phyloP scores from a whole-genome alignment of 2,113 vertebrate species.

The Oenanthe oenanthe region DNA sequence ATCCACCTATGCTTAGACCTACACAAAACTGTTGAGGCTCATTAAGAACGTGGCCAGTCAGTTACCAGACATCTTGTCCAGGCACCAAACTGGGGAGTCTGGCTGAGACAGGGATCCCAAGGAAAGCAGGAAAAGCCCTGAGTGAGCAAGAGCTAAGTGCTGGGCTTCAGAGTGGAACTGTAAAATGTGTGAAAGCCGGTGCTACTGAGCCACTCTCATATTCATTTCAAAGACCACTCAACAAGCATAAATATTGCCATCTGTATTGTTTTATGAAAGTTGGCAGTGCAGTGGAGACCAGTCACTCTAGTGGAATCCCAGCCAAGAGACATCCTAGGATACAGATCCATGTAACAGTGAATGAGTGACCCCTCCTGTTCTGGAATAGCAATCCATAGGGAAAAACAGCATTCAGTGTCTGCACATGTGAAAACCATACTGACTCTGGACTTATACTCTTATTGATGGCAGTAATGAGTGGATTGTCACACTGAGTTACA shows the following conservation, averaged over 20 bases:
- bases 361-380: neutral
- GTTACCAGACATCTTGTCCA: neutral
- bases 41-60: neutral
- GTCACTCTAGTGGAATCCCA: neutral
- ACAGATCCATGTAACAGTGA: neutral
- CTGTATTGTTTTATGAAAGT: slow-evolving; percentile 32
- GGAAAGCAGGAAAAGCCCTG: neutral
- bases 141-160: neutral
- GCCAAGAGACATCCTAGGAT: slow-evolving; percentile 30
- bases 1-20: neutral
- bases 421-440: neutral
- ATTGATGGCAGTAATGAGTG: neutral
- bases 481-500: neutral
- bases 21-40: neutral
- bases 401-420: neutral
- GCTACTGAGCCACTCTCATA: neutral
- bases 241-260: slow-evolving; percentile 36
- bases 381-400: neutral
- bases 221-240: slow-evolving; percentile 40
- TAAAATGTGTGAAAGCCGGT: neutral
- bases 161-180: neutral
- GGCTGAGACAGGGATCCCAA: neutral
- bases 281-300: slow-evolving; percentile 21
- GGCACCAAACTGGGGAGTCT: neutral
- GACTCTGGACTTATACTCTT: neutral